phyloP scores from a whole-genome alignment of 2,797 vertebrate species.

The Sebastes matsubarae region DNA sequence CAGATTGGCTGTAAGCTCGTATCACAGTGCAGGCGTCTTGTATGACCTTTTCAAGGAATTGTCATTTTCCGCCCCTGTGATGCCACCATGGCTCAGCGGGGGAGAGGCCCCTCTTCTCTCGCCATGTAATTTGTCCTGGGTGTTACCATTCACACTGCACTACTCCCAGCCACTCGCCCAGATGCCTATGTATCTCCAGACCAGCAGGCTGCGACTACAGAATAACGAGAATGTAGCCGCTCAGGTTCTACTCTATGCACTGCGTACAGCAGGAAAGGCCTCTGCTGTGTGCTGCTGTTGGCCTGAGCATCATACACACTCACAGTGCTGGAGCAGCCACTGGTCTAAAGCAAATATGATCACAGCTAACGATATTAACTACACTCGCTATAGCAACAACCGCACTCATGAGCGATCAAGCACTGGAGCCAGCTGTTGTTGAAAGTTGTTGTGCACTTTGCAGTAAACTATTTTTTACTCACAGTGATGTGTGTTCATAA shows the following conservation, averaged over 20 bases:
- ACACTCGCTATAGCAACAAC: constrained; percentile 58
- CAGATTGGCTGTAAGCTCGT: constrained; percentile 84
- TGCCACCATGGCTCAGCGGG: constrained; percentile 82
- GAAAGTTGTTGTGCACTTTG: constrained; percentile 50
- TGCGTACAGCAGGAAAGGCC: constrained; percentile 60
- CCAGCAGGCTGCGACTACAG: constrained; percentile 81
- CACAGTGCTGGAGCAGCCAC: constrained; percentile 55
- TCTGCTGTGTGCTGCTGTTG: constrained; percentile 61
- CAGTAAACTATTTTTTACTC: constrained; percentile 41
- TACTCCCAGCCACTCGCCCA: constrained; percentile 73
- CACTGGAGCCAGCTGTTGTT: constrained; percentile 33
- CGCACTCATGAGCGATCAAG: constrained; percentile 56
- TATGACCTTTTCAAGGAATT: constrained; percentile 89
- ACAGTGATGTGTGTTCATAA: constrained; percentile 16
- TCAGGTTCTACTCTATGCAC: constrained; percentile 74
- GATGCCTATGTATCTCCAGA: constrained; percentile 78
- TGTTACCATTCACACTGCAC: constrained; percentile 82
- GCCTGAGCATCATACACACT: constrained; percentile 59
- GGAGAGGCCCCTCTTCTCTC: constrained; percentile 74
- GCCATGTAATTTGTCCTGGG: constrained; percentile 83
- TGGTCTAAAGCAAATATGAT: constrained; percentile 75
- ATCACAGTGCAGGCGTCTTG: constrained; percentile 81
- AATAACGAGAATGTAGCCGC: constrained; percentile 75
- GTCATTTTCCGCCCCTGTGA: constrained; percentile 88
- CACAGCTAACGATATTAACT: constrained; percentile 70